Evolutionary conservation across 2,113 vertebrate species (phyloP).

Genomic region (Engystomops pustulosus): DNA sequence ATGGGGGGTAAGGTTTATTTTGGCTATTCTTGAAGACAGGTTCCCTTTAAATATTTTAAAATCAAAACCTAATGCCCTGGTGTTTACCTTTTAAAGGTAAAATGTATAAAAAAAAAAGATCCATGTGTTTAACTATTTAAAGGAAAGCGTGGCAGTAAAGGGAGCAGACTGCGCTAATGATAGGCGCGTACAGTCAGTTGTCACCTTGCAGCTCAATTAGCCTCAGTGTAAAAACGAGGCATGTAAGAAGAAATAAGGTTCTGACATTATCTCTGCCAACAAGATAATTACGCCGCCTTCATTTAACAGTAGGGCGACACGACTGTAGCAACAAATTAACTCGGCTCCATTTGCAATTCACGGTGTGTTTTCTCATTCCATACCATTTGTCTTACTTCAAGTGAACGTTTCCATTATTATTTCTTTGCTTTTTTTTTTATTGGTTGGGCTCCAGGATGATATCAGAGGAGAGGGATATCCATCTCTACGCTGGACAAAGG

Average conservation of each 20-base stretch:
- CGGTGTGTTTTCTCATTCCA: constrained; percentile 87
- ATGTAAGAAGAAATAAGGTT: constrained; percentile 86
- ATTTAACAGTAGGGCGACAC: constrained; percentile 88
- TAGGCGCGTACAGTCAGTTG: constrained; percentile 82
- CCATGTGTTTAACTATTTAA: too few relatives aligned
- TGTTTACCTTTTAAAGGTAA: too few relatives aligned
- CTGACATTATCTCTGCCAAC: constrained; percentile 85
- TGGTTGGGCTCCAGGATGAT: constrained; percentile 73
- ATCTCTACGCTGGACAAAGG: neutral
- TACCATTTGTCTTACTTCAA: constrained; percentile 86
- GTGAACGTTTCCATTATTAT: constrained; percentile 81
- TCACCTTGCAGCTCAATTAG: constrained; percentile 88
- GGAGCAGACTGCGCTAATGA: constrained; percentile 75
- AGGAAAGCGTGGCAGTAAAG: constrained; percentile 65
- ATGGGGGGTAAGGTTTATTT: too few relatives aligned
- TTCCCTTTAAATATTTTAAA: too few relatives aligned
- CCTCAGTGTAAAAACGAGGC: constrained; percentile 83
- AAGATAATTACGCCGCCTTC: constrained; percentile 88
- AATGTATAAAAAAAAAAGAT: too few relatives aligned
- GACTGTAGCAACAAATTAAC: constrained; percentile 88
- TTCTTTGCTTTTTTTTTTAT: constrained; percentile 65
- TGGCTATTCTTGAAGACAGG: too few relatives aligned
- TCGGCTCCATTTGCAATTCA: constrained; percentile 87
- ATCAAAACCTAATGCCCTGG: too few relatives aligned
- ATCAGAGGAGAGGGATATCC: constrained; percentile 59